phyloP scores from a whole-genome alignment of 2,888 invertebrate genomes.

The Dioctria linearis region DNA sequence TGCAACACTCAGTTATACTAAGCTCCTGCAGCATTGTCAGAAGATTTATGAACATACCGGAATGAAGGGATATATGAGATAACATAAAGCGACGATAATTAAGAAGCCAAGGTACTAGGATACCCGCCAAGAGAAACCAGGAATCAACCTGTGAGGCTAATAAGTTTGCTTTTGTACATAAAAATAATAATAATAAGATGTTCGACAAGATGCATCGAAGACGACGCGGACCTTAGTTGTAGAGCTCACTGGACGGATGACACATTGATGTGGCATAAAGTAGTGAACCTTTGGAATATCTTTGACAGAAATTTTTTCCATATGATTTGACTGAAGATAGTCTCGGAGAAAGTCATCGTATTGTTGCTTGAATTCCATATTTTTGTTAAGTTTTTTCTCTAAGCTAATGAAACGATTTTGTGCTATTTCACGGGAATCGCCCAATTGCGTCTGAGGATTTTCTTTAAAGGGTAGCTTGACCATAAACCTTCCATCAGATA shows the following conservation, averaged over 20 bases:
- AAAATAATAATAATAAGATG: too few species aligned
- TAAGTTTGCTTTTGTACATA: too few species aligned
- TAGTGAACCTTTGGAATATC: neutral
- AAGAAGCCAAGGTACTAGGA: too few species aligned
- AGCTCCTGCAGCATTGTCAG: too few species aligned
- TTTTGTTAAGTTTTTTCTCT: neutral
- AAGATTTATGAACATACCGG: too few species aligned
- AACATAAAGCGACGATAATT: too few species aligned
- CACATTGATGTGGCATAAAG: neutral
- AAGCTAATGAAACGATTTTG: neutral
- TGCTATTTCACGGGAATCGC: neutral
- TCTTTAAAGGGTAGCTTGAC: neutral
- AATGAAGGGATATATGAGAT: too few species aligned
- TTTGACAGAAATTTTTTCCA: neutral
- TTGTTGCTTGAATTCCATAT: neutral
- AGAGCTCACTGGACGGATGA: neutral
- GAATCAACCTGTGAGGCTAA: too few species aligned
- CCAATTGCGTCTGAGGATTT: neutral
- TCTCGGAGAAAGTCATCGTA: neutral
- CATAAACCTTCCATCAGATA: neutral
- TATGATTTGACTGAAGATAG: neutral
- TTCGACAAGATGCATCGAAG: neutral
- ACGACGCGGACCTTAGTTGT: neutral
- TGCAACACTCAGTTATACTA: too few species aligned
- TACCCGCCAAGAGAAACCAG: too few species aligned